Base-by-base conservation (phyloP, 2,888 invertebrate species). In the Acrocyrtus sp. region DNA sequence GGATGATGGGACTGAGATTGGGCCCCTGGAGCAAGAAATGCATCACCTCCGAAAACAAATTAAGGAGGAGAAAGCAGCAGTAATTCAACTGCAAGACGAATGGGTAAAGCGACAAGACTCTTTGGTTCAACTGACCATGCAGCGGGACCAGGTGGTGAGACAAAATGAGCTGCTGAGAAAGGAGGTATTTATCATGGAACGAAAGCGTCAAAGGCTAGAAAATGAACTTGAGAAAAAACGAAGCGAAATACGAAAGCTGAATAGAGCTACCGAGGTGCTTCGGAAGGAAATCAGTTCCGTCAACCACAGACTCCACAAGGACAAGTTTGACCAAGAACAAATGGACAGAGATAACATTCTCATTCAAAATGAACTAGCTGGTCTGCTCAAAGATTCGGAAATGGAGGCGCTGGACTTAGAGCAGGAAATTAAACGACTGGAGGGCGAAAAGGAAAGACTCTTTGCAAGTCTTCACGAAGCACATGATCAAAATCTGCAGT, bases 101-200 rank as follows among this genome's bases (percentile, higher is more conserved):
- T 94, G 94, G 94, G 84, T 94, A 76, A 87, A 92, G 56, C 88
- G 91, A 77, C 92, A 94, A 83, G 89, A 90, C 0, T 89, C 90
- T 82, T 88, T 92, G 67, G 89, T 93, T 1, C 86, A 87, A 74
- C 84, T 93, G 17, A 88, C 91, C 0, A 87, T 90, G 72, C 90
- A 92, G 78, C 87, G 92, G 73, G 90, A 90, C 79, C 85, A 87
- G 74, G 89, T 91, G 82, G 84, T 91, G 10, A 87, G 88, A 39
- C 90, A 92, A 77, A 88, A 91, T 67, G 90, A 90, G 84, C 86
- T 92, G 21, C 85, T 91, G 12, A 88, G 88, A 74, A 93, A 92
- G 85, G 86, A 89, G 82, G 85, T 86, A 58, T 83, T 86, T 80
- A 85, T 94, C 63, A 88, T 93, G 83, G 90, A 91, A 50, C 91